A percentile compares a stretch with the other conserved stretches of the same genome.
phyloP scores from a whole-genome alignment of 2,888 invertebrate genomes.

The Cerastoderma edule region DNA sequence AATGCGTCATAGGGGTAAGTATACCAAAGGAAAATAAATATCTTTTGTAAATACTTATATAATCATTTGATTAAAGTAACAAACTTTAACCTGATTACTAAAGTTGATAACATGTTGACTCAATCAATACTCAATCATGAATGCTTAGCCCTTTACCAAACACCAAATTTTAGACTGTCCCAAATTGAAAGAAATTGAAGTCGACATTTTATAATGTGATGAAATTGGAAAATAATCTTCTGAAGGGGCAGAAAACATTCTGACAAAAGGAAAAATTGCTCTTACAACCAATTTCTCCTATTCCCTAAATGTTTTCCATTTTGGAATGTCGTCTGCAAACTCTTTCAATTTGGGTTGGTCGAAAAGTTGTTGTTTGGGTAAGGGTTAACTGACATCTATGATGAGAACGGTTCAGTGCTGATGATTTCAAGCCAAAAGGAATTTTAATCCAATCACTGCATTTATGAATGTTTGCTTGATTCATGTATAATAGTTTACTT shows the following conservation, averaged over 20 bases:
- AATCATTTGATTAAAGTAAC: no score
- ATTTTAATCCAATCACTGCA: not conserved
- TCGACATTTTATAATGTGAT: not conserved
- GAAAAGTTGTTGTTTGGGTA: not conserved
- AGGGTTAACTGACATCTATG: not conserved
- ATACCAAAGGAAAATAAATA: no score
- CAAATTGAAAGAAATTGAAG: not conserved
- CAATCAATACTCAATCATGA: not conserved
- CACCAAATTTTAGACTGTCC: constrained; percentile 4
- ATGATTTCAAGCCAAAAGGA: no score
- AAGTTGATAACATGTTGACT: no score
- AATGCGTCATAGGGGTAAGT: no score
- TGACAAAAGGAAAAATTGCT: not conserved
- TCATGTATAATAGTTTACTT: not conserved
- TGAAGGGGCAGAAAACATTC: not conserved
- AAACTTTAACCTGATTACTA: no score
- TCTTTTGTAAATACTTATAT: no score
- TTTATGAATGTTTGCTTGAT: not conserved
- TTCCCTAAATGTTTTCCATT: constrained; percentile 9
- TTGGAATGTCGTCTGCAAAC: not conserved
- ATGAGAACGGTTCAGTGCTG: not conserved
- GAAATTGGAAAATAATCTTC: not conserved
- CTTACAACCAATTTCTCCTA: constrained; percentile 1
- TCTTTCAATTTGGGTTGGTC: not conserved
- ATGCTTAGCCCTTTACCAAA: not conserved